Evolutionary conservation across 2,888 invertebrate species (phyloP).

Genomic region (Ectobius pallidus): DNA sequence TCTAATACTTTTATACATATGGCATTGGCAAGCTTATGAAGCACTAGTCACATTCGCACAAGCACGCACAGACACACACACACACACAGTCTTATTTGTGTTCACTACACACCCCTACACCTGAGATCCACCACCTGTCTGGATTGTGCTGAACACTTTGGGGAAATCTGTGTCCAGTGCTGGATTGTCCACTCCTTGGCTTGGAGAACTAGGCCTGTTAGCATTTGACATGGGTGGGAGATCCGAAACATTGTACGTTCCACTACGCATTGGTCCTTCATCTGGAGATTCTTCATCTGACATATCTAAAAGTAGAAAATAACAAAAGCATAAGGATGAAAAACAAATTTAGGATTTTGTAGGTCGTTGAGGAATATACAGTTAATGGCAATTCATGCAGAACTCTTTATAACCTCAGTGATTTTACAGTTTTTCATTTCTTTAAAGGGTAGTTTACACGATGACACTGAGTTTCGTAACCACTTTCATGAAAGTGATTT

Average conservation of each 20-base stretch:
- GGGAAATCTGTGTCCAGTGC: conserved; percentile 68
- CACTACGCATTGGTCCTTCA: conserved; percentile 32
- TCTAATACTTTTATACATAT: too few relatives aligned
- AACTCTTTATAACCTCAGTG: too few relatives aligned
- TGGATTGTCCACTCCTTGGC: conserved; percentile 64
- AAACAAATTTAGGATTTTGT: too few relatives aligned
- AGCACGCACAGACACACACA: background rate
- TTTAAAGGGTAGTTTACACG: too few relatives aligned
- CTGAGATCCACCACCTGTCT: conserved; percentile 46
- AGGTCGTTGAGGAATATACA: too few relatives aligned
- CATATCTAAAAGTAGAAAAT: conserved; percentile 37
- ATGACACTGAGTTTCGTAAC: too few relatives aligned
- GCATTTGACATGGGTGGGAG: conserved; percentile 19
- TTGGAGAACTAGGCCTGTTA: conserved; percentile 21
- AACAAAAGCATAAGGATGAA: too few relatives aligned
- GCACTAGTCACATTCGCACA: too few relatives aligned
- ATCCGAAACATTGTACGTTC: conserved; percentile 31
- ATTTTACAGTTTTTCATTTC: too few relatives aligned
- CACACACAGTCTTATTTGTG: background rate
- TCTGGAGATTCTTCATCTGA: conserved; percentile 44
- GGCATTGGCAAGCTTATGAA: too few relatives aligned
- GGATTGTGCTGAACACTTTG: conserved; percentile 66
- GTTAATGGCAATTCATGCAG: too few relatives aligned
- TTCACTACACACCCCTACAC: background rate
- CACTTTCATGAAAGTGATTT: too few relatives aligned